Evolutionary conservation across 2,797 vertebrate species (phyloP).

Genomic region (Remorina albescens): DNA sequence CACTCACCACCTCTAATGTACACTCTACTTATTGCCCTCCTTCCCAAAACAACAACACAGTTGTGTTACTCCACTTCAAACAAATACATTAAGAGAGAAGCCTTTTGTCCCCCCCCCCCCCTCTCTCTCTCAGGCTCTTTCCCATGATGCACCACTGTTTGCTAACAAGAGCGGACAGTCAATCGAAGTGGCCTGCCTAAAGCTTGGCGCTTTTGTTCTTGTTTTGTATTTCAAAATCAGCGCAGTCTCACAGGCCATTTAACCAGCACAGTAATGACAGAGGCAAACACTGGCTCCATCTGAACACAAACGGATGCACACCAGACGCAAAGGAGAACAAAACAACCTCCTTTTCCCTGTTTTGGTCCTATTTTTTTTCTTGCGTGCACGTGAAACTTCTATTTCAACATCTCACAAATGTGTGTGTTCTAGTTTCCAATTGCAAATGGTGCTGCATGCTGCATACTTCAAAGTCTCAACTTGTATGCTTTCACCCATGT

Average conservation of each 20-base stretch:
- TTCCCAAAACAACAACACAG: constrained; percentile 11
- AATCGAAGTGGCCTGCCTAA: constrained; percentile 73
- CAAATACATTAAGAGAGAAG: constrained; percentile 41
- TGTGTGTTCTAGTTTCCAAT: constrained; percentile 21
- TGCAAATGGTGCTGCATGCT: not conserved
- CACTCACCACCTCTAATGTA: not conserved
- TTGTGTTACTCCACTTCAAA: constrained; percentile 31
- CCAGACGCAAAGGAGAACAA: constrained; percentile 22
- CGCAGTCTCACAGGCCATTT: constrained; percentile 66
- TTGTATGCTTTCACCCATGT: constrained; percentile 31
- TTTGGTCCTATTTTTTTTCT: not conserved
- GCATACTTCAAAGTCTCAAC: constrained; percentile 36
- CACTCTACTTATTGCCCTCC: constrained; percentile 1
- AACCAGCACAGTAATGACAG: constrained; percentile 60
- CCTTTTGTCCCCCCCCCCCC: constrained; percentile 1
- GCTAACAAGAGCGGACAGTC: constrained; percentile 79
- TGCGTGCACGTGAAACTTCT: constrained; percentile 4
- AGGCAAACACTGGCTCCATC: constrained; percentile 53
- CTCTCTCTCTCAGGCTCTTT: constrained; percentile 39
- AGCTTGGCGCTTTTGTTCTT: constrained; percentile 50
- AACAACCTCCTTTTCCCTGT: constrained; percentile 21
- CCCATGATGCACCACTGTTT: constrained; percentile 58
- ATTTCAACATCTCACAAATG: constrained; percentile 3
- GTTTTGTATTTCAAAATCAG: constrained; percentile 67
- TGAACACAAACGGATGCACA: constrained; percentile 55